These are phyloP conservation scores for Aldabrachelys gigantea DNA, from an alignment of 2,113 vertebrate species.

Conservation along the genomic window DNA sequence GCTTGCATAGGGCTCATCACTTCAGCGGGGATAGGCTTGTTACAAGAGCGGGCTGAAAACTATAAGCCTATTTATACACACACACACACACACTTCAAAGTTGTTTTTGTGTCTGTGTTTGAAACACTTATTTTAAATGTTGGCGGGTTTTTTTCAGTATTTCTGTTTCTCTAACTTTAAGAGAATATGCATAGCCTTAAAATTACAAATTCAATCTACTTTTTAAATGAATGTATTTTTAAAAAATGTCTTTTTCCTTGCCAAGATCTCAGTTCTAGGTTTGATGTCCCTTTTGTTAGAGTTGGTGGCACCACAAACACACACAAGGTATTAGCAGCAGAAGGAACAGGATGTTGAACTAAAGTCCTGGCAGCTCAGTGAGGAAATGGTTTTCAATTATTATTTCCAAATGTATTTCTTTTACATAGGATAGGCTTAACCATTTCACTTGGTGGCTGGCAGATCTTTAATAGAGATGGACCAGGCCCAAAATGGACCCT, in stretches of 20 bases:
- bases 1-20: neutral
- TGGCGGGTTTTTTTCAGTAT: neutral
- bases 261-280: neutral
- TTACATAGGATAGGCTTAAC: neutral
- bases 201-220: neutral
- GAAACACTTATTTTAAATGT: neutral
- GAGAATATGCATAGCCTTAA: neutral
- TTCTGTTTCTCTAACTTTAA: neutral
- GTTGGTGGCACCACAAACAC: neutral
- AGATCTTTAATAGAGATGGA: neutral
- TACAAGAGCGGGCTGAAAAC: neutral
- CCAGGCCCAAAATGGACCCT: neutral
- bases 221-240: fast-evolving
- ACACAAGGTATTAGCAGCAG: neutral
- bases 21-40: neutral
- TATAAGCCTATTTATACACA: fast-evolving
- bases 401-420: neutral
- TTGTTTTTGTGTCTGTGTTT: neutral
- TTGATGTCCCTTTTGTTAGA: neutral
- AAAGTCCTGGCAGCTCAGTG: neutral
- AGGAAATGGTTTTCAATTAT: neutral
- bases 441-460: neutral
- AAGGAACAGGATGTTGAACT: neutral
- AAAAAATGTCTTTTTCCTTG: neutral
- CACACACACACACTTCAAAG: neutral